These are phyloP conservation scores for Drosophila sturtevanti DNA, from an alignment of 1,140 invertebrate species.

Conservation along the genomic window DNA sequence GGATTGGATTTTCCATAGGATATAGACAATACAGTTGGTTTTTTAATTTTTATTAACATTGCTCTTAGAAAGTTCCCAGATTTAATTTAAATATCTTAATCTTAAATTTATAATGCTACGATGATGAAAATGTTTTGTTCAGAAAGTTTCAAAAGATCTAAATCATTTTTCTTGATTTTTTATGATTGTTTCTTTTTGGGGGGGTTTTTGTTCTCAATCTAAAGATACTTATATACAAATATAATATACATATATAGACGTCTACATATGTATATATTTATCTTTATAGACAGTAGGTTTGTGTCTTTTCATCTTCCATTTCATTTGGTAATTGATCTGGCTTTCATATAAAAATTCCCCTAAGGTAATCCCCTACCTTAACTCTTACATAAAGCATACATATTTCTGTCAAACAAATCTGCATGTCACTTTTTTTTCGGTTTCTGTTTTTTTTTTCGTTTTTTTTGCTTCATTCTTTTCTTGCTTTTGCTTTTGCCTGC, in stretches of 20 bases:
- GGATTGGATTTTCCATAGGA: too few species aligned
- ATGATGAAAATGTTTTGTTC: too few species aligned
- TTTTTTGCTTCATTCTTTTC: conserved; percentile 18
- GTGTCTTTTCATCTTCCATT: conserved; percentile 25
- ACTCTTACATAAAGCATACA: conserved; percentile 53
- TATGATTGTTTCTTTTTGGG: background rate
- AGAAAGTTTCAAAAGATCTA: too few species aligned
- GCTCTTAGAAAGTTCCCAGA: too few species aligned
- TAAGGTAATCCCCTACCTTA: conserved; percentile 24
- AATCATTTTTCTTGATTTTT: too few species aligned
- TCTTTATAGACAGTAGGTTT: background rate
- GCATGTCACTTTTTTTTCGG: conserved; percentile 40
- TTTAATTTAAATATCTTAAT: too few species aligned
- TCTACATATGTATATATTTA: background rate
- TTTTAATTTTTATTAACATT: too few species aligned
- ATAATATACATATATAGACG: background rate
- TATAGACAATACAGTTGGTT: too few species aligned
- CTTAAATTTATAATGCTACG: too few species aligned
- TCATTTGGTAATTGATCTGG: conserved; percentile 54
- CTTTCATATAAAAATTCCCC: conserved; percentile 21
- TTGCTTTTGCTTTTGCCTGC: conserved; percentile 27
- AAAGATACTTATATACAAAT: background rate
- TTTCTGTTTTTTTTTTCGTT: conserved; percentile 8
- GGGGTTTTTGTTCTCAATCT: background rate
- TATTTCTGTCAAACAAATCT: conserved; percentile 63